Conservation (phyloP, 2,888 invertebrate genomes). For the Molorchus minor region DNA sequence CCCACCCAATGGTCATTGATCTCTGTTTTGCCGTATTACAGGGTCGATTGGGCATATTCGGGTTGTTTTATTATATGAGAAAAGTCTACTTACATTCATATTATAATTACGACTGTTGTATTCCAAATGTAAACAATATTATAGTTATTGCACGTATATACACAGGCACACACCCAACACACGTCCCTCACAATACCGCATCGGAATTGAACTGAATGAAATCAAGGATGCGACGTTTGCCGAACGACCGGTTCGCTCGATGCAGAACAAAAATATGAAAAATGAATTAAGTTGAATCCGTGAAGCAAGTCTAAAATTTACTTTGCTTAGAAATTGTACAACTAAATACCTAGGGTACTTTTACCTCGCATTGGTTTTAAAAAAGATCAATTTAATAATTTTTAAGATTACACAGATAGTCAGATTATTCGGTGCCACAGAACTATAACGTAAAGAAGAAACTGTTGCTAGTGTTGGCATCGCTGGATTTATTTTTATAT, state of each 20-base stretch:
- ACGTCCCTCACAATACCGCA: slow-evolving; percentile 43
- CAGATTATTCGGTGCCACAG: too few species aligned
- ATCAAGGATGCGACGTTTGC: not conserved
- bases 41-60: slow-evolving; percentile 8
- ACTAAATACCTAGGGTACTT: too few species aligned
- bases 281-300: too few species aligned
- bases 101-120: slow-evolving; percentile 35
- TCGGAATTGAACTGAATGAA: slow-evolving; percentile 25
- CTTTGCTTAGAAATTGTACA: too few species aligned
- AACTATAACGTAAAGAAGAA: too few species aligned
- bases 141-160: slow-evolving; percentile 43
- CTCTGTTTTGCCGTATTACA: slow-evolving; percentile 49
- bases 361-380: too few species aligned
- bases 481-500: too few species aligned
- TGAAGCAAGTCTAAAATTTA: too few species aligned
- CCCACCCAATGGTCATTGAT: slow-evolving; percentile 64
- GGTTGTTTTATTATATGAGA: slow-evolving; percentile 1
- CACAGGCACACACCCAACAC: slow-evolving; percentile 50
- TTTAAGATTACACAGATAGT: too few species aligned
- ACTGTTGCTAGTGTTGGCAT: too few species aligned
- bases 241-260: not conserved
- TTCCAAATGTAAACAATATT: slow-evolving; percentile 38
- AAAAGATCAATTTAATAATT: too few species aligned
- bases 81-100: slow-evolving; percentile 52
- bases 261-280: not conserved